These are phyloP conservation scores for Acipenser oxyrinchus DNA, from an alignment of 2,797 vertebrate genomes.

Conservation along the genomic window DNA sequence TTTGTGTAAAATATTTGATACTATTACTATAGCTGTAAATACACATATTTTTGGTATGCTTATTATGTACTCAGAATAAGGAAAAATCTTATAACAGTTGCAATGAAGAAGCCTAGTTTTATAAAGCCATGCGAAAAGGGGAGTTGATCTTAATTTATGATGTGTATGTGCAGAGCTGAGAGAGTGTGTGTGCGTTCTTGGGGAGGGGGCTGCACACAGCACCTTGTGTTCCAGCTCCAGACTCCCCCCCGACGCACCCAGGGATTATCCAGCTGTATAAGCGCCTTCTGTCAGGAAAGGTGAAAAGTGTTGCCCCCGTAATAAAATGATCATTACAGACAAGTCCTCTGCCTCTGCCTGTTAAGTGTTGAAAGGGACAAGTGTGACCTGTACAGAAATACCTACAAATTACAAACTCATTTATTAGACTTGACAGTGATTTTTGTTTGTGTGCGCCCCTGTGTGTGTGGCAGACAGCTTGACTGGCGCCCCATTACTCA, in stretches of 20 bases:
- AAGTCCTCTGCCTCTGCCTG: slow-evolving; percentile 28
- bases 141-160: slow-evolving; percentile 60
- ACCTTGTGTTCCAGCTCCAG: slow-evolving; percentile 48
- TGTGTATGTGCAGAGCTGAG: slow-evolving; percentile 56
- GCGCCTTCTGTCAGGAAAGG: slow-evolving; percentile 31
- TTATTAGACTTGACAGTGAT: slow-evolving; percentile 8
- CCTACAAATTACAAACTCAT: slow-evolving; percentile 25
- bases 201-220: slow-evolving; percentile 45
- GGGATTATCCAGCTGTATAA: slow-evolving; percentile 27
- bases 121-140: slow-evolving; percentile 42
- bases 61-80: slow-evolving; percentile 34
- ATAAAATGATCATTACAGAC: slow-evolving; percentile 30
- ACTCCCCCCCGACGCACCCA: slow-evolving; percentile 19
- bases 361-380: slow-evolving; percentile 31
- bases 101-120: slow-evolving; percentile 19
- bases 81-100: slow-evolving; percentile 37
- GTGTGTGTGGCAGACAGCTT: slow-evolving; percentile 30
- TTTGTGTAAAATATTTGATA: too few species aligned
- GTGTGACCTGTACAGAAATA: slow-evolving; percentile 32
- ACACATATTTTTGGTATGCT: too few species aligned
- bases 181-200: slow-evolving; percentile 42
- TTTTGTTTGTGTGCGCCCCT: slow-evolving; percentile 1
- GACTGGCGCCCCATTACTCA: slow-evolving; percentile 43
- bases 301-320: slow-evolving; percentile 34
- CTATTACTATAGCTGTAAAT: too few species aligned